These are phyloP conservation scores for Manis javanica DNA, from an alignment of 2,797 vertebrate species.

Conservation along the genomic window DNA sequence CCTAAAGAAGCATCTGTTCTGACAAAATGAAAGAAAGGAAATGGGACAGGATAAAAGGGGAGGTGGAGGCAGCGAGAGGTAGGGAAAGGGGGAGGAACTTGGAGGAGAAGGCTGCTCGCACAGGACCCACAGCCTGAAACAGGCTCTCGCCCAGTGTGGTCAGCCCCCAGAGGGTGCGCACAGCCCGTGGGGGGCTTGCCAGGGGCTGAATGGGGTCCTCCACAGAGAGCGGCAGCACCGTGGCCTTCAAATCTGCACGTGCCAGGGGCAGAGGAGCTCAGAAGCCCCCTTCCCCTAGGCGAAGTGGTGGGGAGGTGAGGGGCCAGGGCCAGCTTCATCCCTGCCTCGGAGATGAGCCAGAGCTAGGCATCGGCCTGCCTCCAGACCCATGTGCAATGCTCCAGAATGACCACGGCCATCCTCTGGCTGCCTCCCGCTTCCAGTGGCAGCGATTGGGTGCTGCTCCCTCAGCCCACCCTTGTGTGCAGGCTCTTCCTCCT, in stretches of 20 bases:
- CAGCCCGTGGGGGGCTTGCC: neutral
- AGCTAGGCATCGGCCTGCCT: accelerated
- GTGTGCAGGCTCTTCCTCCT: neutral
- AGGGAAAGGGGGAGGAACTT: neutral
- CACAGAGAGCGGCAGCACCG: neutral
- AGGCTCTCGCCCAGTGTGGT: neutral
- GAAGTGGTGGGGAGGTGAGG: neutral
- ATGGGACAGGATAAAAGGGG: too few relatives aligned
- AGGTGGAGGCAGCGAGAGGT: neutral
- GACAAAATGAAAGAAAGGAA: neutral
- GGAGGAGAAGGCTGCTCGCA: neutral
- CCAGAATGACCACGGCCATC: neutral
- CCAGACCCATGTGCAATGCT: neutral
- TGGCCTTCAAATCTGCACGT: neutral
- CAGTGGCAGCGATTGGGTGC: accelerated
- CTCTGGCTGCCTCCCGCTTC: neutral
- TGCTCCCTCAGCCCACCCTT: too few relatives aligned
- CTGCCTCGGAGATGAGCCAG: neutral
- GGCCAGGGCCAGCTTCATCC: neutral
- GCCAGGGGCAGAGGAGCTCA: neutral
- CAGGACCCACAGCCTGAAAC: neutral
- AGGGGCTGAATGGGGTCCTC: neutral
- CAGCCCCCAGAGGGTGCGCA: neutral
- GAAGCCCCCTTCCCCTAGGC: neutral
- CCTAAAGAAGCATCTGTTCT: neutral